Base-by-base conservation (phyloP, 2,888 invertebrate species). In the Tenthredo amoena region DNA sequence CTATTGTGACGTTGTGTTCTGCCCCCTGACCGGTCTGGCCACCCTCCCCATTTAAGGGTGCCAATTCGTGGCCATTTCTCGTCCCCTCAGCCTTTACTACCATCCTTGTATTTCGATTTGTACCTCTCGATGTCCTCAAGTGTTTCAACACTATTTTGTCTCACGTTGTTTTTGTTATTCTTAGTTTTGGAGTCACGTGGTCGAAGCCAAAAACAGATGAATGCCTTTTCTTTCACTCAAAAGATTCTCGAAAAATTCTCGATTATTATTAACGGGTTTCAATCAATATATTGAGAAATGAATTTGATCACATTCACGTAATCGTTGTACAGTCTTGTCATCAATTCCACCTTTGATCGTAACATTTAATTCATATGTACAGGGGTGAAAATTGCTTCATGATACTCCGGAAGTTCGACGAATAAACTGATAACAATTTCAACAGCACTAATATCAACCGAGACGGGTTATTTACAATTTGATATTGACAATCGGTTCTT, bases 1-100 rank as follows among this genome's bases (percentile, higher is more conserved):
- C 97, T 89, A 97, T 97, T 85, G 97, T 97, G 86, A 97, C 97
- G 84, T 96, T 97, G 89, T 96, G 96, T 37, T 95, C 95, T 26
- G 95, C 94, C 90, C 96, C 96, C 83, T 94, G 95, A 0, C 95
- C 85, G 18, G 86, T 81, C 76, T 90, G 90, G 37, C 47, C 71
- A 74, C 89, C 93, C 91, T 91, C 94, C 90, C 91, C 93, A 91
- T 97, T 97, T 90, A 97, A 93, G 18, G 97, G 97, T 88, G 97
- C 97, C 94, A 97, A 94, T 94, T 97, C 97, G 93, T 97, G 97
- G 62, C 97, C 97, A 90, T 96, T 96, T 79, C 95, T 94, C 12
- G 95, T 94, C 81, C 95, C 94, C 89, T 96, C 95, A 15, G 95
- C 93, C 87, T 92, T 93, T 55, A 91, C 90, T 89, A 92, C 92